phyloP scores from a whole-genome alignment of 2,113 vertebrate genomes.

The Hippoglossus stenolepis region DNA sequence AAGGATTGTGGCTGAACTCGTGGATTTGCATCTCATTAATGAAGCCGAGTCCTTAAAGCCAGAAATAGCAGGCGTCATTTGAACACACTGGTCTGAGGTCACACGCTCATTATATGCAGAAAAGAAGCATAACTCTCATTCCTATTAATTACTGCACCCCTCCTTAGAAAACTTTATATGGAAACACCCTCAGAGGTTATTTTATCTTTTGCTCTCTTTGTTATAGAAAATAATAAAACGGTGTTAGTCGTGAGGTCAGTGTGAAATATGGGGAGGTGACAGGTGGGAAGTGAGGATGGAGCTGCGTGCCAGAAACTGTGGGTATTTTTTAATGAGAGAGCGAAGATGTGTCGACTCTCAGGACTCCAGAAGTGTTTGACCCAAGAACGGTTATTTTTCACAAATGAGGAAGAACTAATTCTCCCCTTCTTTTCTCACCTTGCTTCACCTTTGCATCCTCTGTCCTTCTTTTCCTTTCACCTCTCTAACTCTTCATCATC shows the following conservation, averaged over 20 bases:
- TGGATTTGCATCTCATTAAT: constrained; percentile 49
- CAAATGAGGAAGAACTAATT: not conserved
- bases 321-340: constrained; percentile 26
- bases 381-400: constrained; percentile 5
- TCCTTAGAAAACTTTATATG: constrained; percentile 16
- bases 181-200: not conserved
- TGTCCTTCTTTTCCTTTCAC: not conserved
- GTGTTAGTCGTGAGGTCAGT: not conserved
- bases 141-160: constrained; percentile 31
- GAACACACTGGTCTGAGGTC: constrained; percentile 37
- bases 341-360: not conserved
- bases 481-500: not conserved
- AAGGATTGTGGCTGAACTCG: constrained; percentile 27
- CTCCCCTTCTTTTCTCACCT: constrained; percentile 1
- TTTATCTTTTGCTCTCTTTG: not conserved
- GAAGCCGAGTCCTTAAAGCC: constrained; percentile 34
- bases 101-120: constrained; percentile 53
- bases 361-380: constrained; percentile 9
- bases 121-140: not conserved
- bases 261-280: constrained; percentile 1
- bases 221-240: not conserved
- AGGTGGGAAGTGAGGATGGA: not conserved
- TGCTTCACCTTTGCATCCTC: not conserved
- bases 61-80: constrained; percentile 41
- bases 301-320: not conserved